phyloP scores from a whole-genome alignment of 2,888 invertebrate species.

The Tetheella fluctuosa region DNA sequence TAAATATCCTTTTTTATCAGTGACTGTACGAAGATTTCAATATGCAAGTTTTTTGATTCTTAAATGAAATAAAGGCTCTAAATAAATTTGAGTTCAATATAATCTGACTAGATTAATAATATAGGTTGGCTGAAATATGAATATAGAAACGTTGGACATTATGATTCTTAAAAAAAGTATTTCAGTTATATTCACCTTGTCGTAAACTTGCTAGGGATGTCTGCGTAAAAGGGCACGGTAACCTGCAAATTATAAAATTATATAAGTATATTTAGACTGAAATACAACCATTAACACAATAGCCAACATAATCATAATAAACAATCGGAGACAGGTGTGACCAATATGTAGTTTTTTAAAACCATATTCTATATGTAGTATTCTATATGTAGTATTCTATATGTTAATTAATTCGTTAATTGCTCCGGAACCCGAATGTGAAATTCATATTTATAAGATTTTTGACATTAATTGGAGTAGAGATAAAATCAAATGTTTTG shows the following conservation, averaged over 20 bases:
- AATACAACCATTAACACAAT: slow-evolving; percentile 4
- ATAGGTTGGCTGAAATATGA: too few relatives aligned
- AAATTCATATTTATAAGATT: slow-evolving; percentile 8
- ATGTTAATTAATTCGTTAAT: slow-evolving; percentile 25
- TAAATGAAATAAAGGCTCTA: too few relatives aligned
- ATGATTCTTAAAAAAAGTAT: too few relatives aligned
- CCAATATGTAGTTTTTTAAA: slow-evolving; percentile 25
- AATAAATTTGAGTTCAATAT: too few relatives aligned
- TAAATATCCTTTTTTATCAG: slow-evolving; percentile 18
- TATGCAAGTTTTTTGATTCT: background rate
- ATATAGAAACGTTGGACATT: too few relatives aligned
- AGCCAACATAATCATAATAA: slow-evolving; percentile 1
- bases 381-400: slow-evolving; percentile 33
- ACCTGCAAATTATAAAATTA: slow-evolving; percentile 81
- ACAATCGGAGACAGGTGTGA: slow-evolving; percentile 15
- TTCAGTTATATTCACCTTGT: slow-evolving; percentile 84
- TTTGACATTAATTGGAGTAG: slow-evolving; percentile 8
- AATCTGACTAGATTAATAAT: too few relatives aligned
- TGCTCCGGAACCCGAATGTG: slow-evolving; percentile 9
- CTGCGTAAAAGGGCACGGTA: slow-evolving; percentile 91
- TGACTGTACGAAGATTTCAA: slow-evolving; percentile 20
- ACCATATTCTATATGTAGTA: slow-evolving; percentile 31
- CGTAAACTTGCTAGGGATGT: slow-evolving; percentile 91
- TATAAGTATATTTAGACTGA: background rate
- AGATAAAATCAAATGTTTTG: background rate